A percentile compares a stretch with the other conserved stretches of the same genome.
phyloP scores from a whole-genome alignment of 2,888 invertebrate species.

The Luffia ferchaultella region DNA sequence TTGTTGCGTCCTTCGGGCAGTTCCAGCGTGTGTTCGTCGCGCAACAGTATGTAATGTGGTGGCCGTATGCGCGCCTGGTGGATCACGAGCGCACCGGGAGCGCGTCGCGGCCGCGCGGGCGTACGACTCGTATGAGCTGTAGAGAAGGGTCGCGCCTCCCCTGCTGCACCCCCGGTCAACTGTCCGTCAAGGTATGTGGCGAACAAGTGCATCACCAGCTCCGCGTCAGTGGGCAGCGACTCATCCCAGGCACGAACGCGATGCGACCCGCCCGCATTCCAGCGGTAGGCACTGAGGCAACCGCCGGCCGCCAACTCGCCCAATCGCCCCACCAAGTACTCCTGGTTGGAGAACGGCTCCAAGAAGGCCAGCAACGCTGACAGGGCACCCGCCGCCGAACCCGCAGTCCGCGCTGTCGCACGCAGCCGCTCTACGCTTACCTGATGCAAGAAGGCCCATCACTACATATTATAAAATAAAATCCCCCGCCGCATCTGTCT shows the following conservation, averaged over 20 bases:
- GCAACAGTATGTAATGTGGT: neutral
- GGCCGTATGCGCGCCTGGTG: neutral
- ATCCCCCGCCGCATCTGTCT: too few species aligned
- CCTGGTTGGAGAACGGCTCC: conserved; percentile 83
- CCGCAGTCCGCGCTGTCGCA: conserved; percentile 54
- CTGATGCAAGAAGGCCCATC: too few species aligned
- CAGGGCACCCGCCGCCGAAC: conserved; percentile 67
- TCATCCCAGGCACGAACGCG: conserved; percentile 83
- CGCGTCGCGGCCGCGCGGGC: neutral
- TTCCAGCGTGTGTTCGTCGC: neutral
- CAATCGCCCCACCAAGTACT: conserved; percentile 79
- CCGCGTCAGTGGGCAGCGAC: conserved; percentile 86
- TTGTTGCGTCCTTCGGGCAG: neutral
- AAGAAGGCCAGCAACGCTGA: conserved; percentile 81
- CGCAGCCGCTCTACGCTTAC: conserved; percentile 78
- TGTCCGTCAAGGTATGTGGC: conserved; percentile 88
- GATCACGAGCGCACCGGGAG: neutral
- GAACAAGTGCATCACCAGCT: conserved; percentile 85
- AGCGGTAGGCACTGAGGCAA: conserved; percentile 88
- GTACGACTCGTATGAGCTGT: neutral
- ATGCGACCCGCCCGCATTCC: conserved; percentile 82
- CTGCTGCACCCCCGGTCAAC: conserved; percentile 61
- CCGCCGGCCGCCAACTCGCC: conserved; percentile 81
- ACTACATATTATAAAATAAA: too few species aligned
- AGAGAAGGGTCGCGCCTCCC: conserved; percentile 64